Base-by-base conservation (phyloP, 2,113 vertebrate species). In the Urocitellus parryii region DNA sequence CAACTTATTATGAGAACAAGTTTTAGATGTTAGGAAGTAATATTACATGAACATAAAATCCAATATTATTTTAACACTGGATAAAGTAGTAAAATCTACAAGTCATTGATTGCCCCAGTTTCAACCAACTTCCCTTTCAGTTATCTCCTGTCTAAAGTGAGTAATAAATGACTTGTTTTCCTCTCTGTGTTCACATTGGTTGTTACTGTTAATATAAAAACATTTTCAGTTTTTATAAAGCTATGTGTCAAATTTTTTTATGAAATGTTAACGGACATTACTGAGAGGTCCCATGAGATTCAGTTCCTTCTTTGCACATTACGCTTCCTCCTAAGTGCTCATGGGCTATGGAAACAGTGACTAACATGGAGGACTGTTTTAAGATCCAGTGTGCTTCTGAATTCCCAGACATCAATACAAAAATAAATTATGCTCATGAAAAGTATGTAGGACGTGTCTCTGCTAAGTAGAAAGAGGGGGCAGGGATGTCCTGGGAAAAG, bases 271-370 rank as follows among this genome's bases (percentile, higher is more conserved):
- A 76, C 27, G 27, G 73, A 82, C 3, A 1, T 81, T 78, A 72
- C 61, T 93, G 89, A 88, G 94, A 76, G 72, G 95, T 72, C 96
- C 32, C 0, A 1, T 82, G 91, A 92, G 94, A 96, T 93, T 94
- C 77, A 81, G n/a, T 94, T 97, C 48, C 79, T 97, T 84, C 85
- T 97, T 77, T 82, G 67, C 22, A n/a, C 97, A 92, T 96, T 86
- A 27, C 20, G 79, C 88, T 98, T 98, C 85, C 94, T 96, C 82
- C 70, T 80, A 94, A 53, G 58, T 17, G 10, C 96, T 96, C 86
- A 97, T 97, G 91, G 97, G 91, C 93, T 96, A 82, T 97, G 96
- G 98, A 98, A 98, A 98, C 87, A 11, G 53, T 98, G 97, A 97
- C 86, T 97, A 97, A 96, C 20, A 9, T 81, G 72, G 82, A 97